Percentiles rank a stretch among this genome's conserved stretches.
Evolutionary conservation across 2,113 vertebrate species (phyloP).

Genomic region (Gobio gobio): DNA sequence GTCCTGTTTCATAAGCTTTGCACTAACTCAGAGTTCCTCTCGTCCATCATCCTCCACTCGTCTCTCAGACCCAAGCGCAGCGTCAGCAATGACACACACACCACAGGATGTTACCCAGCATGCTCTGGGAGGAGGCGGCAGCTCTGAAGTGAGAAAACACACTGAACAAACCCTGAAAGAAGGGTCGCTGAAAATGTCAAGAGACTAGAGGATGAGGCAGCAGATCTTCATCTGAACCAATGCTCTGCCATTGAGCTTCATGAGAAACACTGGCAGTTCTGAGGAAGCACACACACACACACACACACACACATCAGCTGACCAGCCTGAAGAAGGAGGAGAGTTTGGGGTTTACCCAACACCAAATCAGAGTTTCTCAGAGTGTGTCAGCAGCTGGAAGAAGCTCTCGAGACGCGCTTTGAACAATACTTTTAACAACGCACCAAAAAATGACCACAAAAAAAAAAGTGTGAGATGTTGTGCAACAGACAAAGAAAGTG

Average conservation of each 20-base stretch:
- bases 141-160: background rate
- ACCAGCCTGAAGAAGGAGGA: background rate
- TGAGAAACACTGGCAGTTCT: too few relatives aligned
- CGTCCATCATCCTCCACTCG: background rate
- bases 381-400: background rate
- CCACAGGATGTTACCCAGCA: slow-evolving; percentile 19
- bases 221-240: too few relatives aligned
- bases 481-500: too few relatives aligned
- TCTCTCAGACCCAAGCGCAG: background rate
- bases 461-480: too few relatives aligned
- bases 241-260: too few relatives aligned
- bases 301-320: too few relatives aligned
- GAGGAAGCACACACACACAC: too few relatives aligned
- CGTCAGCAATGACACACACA: background rate
- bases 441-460: background rate
- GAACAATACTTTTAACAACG: background rate
- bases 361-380: background rate
- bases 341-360: background rate
- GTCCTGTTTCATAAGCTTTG: background rate
- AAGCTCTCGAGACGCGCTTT: background rate
- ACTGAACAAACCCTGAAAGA: background rate
- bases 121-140: background rate
- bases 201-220: too few relatives aligned
- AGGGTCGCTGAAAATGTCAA: too few relatives aligned
- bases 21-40: background rate